phyloP scores from a whole-genome alignment of 2,888 invertebrate genomes.

The Amiota mariae region DNA sequence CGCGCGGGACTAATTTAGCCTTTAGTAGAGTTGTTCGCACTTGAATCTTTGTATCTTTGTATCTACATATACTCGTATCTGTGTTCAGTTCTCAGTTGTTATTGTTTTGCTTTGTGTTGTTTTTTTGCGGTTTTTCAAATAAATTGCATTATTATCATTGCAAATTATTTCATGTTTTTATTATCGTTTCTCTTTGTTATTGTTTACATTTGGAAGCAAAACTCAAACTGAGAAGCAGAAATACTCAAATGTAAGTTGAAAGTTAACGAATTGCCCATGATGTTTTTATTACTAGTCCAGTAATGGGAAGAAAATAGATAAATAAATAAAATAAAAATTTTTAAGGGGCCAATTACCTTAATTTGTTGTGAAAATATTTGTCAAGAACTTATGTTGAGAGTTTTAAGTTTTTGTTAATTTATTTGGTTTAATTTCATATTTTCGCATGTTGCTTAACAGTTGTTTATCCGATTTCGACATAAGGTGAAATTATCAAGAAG shows the following conservation, averaged over 20 bases:
- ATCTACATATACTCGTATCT: constrained; percentile 39
- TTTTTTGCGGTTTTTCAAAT: constrained; percentile 34
- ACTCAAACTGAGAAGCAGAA: too few relatives aligned
- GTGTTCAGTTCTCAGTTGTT: constrained; percentile 38
- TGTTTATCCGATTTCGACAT: too few relatives aligned
- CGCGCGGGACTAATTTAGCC: constrained; percentile 39
- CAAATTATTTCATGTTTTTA: constrained; percentile 37
- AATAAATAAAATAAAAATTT: neutral
- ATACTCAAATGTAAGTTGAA: too few relatives aligned
- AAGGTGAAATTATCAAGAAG: too few relatives aligned
- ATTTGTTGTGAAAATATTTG: constrained; percentile 7
- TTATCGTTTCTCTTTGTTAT: neutral
- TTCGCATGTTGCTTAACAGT: too few relatives aligned
- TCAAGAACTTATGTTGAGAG: neutral
- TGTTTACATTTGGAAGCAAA: neutral
- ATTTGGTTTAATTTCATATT: too few relatives aligned
- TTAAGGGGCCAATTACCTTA: constrained; percentile 1
- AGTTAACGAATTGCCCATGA: too few relatives aligned
- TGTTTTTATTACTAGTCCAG: too few relatives aligned
- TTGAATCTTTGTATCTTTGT: neutral
- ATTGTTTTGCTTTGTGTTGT: constrained; percentile 11
- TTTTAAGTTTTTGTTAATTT: neutral
- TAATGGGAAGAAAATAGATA: too few relatives aligned
- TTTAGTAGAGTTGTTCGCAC: constrained; percentile 19
- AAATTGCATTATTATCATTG: constrained; percentile 50